Evolutionary conservation across 1,140 invertebrate genomes (phyloP), one percentile per base, ranked within the genome.

Genomic region (Oryctes rhinoceros): DNA sequence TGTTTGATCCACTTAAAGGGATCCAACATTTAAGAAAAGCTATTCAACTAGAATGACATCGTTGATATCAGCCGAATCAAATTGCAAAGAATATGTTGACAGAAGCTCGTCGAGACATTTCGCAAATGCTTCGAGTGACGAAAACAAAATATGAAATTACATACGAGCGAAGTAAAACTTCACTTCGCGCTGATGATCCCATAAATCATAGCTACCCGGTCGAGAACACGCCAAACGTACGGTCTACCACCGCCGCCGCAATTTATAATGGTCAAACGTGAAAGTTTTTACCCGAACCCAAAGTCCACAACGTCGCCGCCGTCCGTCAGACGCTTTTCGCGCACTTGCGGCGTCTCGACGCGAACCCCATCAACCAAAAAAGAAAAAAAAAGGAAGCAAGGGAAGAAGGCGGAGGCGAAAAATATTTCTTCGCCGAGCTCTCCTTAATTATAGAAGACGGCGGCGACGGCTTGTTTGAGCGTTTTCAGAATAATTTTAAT

Each of bases 241-340:
- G 18, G 53, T 59, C 53, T n/a, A 18, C 53, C 53, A 18, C 53
- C 15, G 13, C 53, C 15, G 53, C 18, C 53, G n/a, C 18, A 59
- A 59, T 59, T 59, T 59, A 59, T 59, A 59, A 59, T 59, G 53
- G 53, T 59, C 53, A 59, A 59, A 59, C 53, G 53, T 59, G 18
- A 18, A 59, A 59, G 53, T 59, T 59, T 59, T 59, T 59, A 59
- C 53, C 6, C 53, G 15, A 18, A 18, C 18, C 18, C 15, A 15
- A 18, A 7, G 39, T 7, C 39, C 13, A 18, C 53, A n/a, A 18
- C 53, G 53, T 59, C 53, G 53, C 6, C 53, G 18, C n/a, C 15
- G 53, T n/a, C 53, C 18, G 15, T 15, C 53, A 59, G 53, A 13
- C 18, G 53, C 15, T 59, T 59, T 59, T 18, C 13, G 5, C 53